Conservation (phyloP, 1,140 invertebrate species). For the Scaptomyza montana region DNA sequence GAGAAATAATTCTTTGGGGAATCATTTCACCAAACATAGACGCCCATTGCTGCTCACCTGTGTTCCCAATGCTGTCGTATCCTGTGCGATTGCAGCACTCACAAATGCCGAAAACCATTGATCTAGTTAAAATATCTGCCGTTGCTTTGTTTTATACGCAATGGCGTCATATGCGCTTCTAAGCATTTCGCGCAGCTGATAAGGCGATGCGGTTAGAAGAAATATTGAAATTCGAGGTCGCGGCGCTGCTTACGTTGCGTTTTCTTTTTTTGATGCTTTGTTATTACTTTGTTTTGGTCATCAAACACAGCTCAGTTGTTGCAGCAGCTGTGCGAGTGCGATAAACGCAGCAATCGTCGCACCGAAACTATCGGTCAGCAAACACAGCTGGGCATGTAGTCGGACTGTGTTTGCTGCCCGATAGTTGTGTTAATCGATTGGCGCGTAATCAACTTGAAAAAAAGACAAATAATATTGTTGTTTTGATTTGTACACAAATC, state of each 20-base stretch:
- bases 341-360: background rate
- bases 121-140: background rate
- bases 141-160: slow-evolving; percentile 1
- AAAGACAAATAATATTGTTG: slow-evolving; percentile 6
- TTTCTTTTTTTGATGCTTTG: slow-evolving; percentile 44
- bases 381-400: slow-evolving; percentile 3
- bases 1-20: too few species aligned
- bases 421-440: slow-evolving; percentile 22
- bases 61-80: slow-evolving; percentile 71
- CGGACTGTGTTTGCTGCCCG: slow-evolving; percentile 6
- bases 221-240: background rate
- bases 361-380: background rate
- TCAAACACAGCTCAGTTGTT: slow-evolving; percentile 28
- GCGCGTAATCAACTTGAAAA: slow-evolving; percentile 8
- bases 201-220: background rate
- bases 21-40: background rate
- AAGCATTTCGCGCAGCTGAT: slow-evolving; percentile 27
- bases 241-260: slow-evolving; percentile 39
- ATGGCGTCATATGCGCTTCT: slow-evolving; percentile 3
- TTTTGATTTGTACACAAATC: slow-evolving; percentile 21
- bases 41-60: slow-evolving; percentile 38
- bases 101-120: slow-evolving; percentile 66
- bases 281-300: slow-evolving; percentile 10
- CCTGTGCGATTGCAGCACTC: slow-evolving; percentile 62
- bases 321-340: background rate